phyloP scores from a whole-genome alignment of 2,113 vertebrate species.

The Limnothrissa miodon region DNA sequence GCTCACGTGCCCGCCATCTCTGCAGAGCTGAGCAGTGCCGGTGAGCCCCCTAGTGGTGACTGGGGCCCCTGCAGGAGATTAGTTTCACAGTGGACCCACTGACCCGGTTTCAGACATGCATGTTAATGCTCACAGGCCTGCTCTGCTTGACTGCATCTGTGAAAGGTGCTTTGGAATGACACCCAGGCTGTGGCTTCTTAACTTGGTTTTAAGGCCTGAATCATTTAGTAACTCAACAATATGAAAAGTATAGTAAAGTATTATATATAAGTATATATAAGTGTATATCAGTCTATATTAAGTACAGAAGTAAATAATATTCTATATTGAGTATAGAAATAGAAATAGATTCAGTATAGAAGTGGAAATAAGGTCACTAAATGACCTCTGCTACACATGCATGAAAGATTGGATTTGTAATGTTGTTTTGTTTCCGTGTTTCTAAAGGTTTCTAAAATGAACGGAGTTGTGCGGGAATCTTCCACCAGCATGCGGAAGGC shows the following conservation, averaged over 20 bases:
- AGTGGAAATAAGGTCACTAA: too few relatives aligned
- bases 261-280: too few relatives aligned
- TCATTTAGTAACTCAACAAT: too few relatives aligned
- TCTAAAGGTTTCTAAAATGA: conserved; percentile 78
- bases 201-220: not conserved
- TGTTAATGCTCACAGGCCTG: not conserved
- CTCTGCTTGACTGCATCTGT: not conserved
- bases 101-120: not conserved
- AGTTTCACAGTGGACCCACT: conserved; percentile 3
- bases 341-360: too few relatives aligned
- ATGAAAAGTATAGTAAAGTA: too few relatives aligned
- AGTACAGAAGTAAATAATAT: too few relatives aligned
- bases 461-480: conserved; percentile 77
- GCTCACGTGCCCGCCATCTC: conserved; percentile 40
- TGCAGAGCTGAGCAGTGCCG: conserved; percentile 10
- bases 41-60: conserved; percentile 48
- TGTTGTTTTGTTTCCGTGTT: not conserved
- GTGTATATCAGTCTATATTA: too few relatives aligned
- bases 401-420: not conserved
- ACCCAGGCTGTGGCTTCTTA: not conserved
- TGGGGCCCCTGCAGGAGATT: not conserved
- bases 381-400: not conserved
- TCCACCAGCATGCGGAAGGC: conserved; percentile 81
- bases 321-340: too few relatives aligned
- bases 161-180: not conserved